Conservation (phyloP, 30 jellyfish, hydroid and myxozoan species). For the Aurelia aurita complex sp. Pacific region DNA sequence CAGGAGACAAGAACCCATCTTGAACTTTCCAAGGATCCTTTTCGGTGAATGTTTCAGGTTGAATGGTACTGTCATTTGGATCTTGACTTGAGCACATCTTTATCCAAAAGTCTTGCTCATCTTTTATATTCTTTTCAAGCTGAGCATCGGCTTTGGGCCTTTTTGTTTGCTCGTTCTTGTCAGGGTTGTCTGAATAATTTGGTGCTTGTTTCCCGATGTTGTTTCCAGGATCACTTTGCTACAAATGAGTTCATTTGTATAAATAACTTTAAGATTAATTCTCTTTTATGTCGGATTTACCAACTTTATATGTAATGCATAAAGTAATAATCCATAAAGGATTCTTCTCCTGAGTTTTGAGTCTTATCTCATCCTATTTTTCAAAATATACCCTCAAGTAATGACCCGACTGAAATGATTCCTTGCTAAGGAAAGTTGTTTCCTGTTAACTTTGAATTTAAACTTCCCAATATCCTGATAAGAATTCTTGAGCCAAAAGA, state of each 20-base stretch:
- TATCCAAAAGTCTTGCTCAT: slow-evolving; percentile 77
- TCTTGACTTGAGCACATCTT: slow-evolving; percentile 72
- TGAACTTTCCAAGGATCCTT: slow-evolving; percentile 4
- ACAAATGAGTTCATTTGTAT: background rate
- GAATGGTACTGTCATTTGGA: slow-evolving; percentile 76
- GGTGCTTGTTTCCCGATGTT: slow-evolving; percentile 10
- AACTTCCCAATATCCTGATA: too few relatives aligned
- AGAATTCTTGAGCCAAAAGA: too few relatives aligned
- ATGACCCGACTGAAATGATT: too few relatives aligned
- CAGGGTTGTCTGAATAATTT: background rate
- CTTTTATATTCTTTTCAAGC: slow-evolving; percentile 27
- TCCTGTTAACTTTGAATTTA: too few relatives aligned
- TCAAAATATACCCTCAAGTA: too few relatives aligned
- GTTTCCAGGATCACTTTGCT: slow-evolving; percentile 7
- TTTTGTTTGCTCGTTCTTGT: background rate
- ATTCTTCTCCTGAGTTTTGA: too few relatives aligned
- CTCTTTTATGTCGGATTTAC: too few relatives aligned
- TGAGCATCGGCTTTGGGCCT: slow-evolving; percentile 9
- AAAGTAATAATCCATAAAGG: too few relatives aligned
- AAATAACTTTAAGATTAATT: too few relatives aligned
- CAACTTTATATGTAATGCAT: too few relatives aligned
- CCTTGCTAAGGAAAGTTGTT: too few relatives aligned
- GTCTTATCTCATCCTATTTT: too few relatives aligned
- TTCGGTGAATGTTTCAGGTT: slow-evolving; percentile 65
- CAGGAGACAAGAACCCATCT: slow-evolving; percentile 11